Evolutionary conservation across 2,888 invertebrate species (phyloP).

Genomic region (Limulus polyphemus): DNA sequence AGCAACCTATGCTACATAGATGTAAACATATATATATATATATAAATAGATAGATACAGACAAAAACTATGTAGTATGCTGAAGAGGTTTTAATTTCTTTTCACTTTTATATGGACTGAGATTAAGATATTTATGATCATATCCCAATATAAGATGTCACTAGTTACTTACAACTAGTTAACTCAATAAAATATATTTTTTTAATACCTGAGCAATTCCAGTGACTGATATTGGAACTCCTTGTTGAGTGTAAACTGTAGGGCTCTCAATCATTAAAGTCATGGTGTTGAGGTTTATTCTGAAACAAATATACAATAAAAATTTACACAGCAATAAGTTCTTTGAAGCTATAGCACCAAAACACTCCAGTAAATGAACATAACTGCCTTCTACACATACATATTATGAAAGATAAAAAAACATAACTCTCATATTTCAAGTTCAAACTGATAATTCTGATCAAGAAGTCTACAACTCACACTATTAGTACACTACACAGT

Average conservation of each 20-base stretch:
- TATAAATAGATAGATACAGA: no score
- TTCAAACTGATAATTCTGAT: background rate
- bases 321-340: background rate
- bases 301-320: slow-evolving; percentile 26
- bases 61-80: no score
- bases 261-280: slow-evolving; percentile 91
- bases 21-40: no score
- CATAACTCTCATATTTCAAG: background rate
- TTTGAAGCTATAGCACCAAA: background rate
- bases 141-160: no score
- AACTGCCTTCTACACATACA: background rate
- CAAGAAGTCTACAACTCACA: no score
- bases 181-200: background rate
- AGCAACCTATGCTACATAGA: no score
- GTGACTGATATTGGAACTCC: slow-evolving; percentile 95
- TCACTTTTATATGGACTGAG: no score
- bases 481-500: no score
- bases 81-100: no score
- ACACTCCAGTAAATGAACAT: background rate
- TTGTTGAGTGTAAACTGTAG: slow-evolving; percentile 89
- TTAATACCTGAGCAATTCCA: slow-evolving; percentile 71
- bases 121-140: no score
- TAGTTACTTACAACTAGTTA: no score
- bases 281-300: slow-evolving; percentile 92
- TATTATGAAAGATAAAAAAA: background rate